These are phyloP conservation scores for Drosophila incognita DNA, from an alignment of 2,888 invertebrate species.

Conservation along the genomic window DNA sequence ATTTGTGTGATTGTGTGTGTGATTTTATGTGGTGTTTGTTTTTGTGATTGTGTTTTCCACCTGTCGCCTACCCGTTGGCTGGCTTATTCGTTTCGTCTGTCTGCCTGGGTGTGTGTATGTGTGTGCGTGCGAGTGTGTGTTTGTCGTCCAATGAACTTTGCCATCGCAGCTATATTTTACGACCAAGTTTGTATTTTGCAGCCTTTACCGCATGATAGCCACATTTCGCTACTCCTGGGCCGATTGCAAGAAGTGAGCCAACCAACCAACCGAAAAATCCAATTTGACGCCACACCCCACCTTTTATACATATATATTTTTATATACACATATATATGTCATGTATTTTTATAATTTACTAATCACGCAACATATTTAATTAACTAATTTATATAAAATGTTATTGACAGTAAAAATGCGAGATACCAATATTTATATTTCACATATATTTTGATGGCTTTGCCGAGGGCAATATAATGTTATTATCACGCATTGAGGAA, in stretches of 20 bases:
- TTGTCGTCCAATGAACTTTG: conserved; percentile 36
- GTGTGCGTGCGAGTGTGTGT: conserved; percentile 20
- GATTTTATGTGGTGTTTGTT: conserved; percentile 39
- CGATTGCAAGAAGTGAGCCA: conserved; percentile 66
- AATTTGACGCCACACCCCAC: conserved; percentile 35
- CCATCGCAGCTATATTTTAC: conserved; percentile 40
- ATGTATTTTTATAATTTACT: conserved; percentile 16
- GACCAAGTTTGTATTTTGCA: conserved; percentile 73
- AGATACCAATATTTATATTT: conserved; percentile 37
- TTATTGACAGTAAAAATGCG: conserved; percentile 31
- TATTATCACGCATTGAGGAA: neutral
- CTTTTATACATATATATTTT: neutral
- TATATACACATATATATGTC: neutral
- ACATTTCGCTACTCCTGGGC: conserved; percentile 78
- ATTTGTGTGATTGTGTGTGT: conserved; percentile 30
- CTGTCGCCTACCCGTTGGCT: conserved; percentile 24
- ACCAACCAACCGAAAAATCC: conserved; percentile 9
- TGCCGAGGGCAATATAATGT: conserved; percentile 1
- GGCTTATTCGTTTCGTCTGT: conserved; percentile 28
- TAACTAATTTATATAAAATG: conserved; percentile 35
- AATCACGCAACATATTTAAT: conserved; percentile 42
- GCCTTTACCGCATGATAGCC: conserved; percentile 80
- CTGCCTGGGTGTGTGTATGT: conserved; percentile 15
- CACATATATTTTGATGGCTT: conserved; percentile 31
- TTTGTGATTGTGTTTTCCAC: conserved; percentile 24